phyloP scores from a whole-genome alignment of 2,113 vertebrate genomes.

The Ranitomeya variabilis region DNA sequence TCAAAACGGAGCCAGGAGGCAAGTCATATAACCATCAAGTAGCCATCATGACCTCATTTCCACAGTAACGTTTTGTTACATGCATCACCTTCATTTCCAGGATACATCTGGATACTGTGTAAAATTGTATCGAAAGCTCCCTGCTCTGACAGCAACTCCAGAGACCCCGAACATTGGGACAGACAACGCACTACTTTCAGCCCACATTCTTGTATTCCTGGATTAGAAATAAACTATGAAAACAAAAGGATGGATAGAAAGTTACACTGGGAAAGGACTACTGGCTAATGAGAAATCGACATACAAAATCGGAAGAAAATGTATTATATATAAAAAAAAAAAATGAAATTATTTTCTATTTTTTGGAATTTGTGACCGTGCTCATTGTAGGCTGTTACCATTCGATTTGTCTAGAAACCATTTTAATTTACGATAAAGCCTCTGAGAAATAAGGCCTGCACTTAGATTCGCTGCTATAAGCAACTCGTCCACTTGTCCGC shows the following conservation, averaged over 20 bases:
- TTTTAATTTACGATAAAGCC: neutral
- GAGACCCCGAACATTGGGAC: conserved; percentile 79
- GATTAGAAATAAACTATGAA: conserved; percentile 85
- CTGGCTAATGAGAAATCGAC: too few relatives aligned
- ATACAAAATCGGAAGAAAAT: too few relatives aligned
- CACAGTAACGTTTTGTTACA: too few relatives aligned
- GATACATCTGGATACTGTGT: conserved; percentile 91
- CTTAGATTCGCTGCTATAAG: neutral
- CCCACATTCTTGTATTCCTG: conserved; percentile 83
- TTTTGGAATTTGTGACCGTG: too few relatives aligned
- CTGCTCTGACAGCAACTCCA: conserved; percentile 84
- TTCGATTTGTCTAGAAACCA: too few relatives aligned
- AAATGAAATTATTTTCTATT: too few relatives aligned
- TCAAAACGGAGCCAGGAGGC: too few relatives aligned
- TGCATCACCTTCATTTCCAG: conserved; percentile 80
- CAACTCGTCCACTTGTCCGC: neutral
- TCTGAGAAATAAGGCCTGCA: neutral
- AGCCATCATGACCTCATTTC: too few relatives aligned
- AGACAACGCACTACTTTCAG: conserved; percentile 81
- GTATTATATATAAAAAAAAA: too few relatives aligned
- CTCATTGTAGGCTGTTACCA: too few relatives aligned
- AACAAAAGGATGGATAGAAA: conserved; percentile 40
- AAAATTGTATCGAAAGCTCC: conserved; percentile 87
- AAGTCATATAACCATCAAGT: too few relatives aligned
- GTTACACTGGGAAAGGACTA: neutral